Percentiles rank a stretch among this genome's conserved stretches.
These are phyloP conservation scores for Mechanitis messenoides DNA, from an alignment of 2,888 invertebrate genomes.

Conservation along the genomic window DNA sequence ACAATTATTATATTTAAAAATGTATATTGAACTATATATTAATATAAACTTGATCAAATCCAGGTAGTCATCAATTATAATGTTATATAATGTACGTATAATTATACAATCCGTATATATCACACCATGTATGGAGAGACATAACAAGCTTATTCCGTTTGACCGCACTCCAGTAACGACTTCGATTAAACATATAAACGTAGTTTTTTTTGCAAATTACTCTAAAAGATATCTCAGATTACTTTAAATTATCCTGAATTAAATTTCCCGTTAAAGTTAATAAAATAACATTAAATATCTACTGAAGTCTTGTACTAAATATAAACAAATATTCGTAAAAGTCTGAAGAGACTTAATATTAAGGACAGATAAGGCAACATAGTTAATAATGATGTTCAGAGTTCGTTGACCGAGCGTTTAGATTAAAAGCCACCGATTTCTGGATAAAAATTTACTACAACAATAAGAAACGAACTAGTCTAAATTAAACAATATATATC, in stretches of 20 bases:
- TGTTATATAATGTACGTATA: constrained; percentile 27
- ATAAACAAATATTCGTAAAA: no score
- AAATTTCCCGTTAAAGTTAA: neutral
- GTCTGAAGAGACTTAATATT: no score
- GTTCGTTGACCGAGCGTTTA: no score
- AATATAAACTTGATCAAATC: constrained; percentile 15
- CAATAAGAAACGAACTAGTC: neutral
- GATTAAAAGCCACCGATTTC: neutral
- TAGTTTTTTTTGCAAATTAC: constrained; percentile 1
- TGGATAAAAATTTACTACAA: constrained; percentile 7
- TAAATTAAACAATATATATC: no score
- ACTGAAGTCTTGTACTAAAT: no score
- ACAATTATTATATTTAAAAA: constrained; percentile 5
- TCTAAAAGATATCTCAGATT: neutral
- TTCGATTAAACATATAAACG: neutral
- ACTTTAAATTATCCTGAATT: neutral
- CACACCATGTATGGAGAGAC: constrained; percentile 27
- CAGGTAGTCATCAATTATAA: constrained; percentile 26
- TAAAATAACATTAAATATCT: neutral
- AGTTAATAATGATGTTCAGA: no score
- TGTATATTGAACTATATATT: constrained; percentile 3
- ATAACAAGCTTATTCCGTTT: constrained; percentile 37
- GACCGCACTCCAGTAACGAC: constrained; percentile 32
- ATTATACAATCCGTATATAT: constrained; percentile 32
- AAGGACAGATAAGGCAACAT: no score